These are phyloP conservation scores for Teleogryllus oceanicus DNA, from an alignment of 2,888 invertebrate genomes.

Conservation along the genomic window DNA sequence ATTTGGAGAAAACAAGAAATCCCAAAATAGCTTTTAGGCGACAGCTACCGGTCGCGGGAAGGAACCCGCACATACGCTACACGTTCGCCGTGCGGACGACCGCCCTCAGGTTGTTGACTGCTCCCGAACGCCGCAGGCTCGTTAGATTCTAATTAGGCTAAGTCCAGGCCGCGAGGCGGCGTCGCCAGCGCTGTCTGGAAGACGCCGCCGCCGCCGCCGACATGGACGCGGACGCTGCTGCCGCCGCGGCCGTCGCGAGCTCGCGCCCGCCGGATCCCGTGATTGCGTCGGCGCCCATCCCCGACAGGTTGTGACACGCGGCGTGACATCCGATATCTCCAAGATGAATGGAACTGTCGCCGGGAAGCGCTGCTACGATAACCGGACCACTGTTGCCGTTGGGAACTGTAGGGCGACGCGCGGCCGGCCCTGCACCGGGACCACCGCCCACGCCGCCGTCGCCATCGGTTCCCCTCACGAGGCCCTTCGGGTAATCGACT, in stretches of 20 bases:
- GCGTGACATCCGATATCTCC: conserved; percentile 18
- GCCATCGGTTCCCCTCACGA: not conserved
- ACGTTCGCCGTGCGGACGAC: too few relatives aligned
- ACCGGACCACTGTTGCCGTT: conserved; percentile 8
- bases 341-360: conserved; percentile 18
- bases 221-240: not conserved
- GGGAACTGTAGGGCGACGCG: not conserved
- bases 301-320: conserved; percentile 18
- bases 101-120: not conserved
- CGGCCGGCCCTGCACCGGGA: not conserved
- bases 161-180: not conserved
- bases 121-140: not conserved
- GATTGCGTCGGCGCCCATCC: conserved; percentile 8
- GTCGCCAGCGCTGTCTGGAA: not conserved
- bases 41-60: too few relatives aligned
- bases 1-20: too few relatives aligned
- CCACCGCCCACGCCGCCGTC: not conserved
- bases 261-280: not conserved
- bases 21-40: too few relatives aligned
- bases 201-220: not conserved
- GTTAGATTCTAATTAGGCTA: conserved; percentile 11
- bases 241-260: not conserved
- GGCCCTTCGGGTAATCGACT: not conserved
- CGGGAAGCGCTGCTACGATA: conserved; percentile 18
- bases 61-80: too few relatives aligned